A percentile compares a stretch with the other conserved stretches of the same genome.
Conservation (phyloP, 2,113 vertebrate genomes). For the Piprites chloris region DNA sequence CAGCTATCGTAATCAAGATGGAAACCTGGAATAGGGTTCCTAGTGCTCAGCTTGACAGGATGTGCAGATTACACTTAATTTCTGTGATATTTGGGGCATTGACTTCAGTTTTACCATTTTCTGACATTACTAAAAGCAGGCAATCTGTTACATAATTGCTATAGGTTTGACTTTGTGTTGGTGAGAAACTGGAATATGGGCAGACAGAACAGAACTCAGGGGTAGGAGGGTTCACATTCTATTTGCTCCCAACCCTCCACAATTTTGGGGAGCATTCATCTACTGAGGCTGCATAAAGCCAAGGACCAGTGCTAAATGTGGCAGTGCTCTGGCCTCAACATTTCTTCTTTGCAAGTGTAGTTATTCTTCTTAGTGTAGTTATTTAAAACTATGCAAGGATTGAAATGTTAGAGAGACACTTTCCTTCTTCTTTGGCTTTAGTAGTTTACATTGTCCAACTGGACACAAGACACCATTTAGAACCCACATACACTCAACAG, state of each 20-base stretch:
- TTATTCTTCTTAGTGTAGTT: too few species aligned
- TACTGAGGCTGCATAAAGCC: not conserved
- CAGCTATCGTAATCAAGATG: not conserved
- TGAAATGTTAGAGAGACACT: rapidly evolving
- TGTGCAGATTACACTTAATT: not conserved
- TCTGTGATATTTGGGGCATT: not conserved
- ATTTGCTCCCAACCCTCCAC: rapidly evolving
- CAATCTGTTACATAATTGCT: not conserved
- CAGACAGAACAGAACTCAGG: not conserved
- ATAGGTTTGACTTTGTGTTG: not conserved
- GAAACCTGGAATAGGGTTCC: not conserved
- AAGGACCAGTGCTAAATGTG: not conserved
- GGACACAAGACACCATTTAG: not conserved
- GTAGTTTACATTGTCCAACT: not conserved
- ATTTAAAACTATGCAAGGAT: not conserved
- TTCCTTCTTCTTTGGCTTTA: not conserved
- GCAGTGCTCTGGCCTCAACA: rapidly evolving
- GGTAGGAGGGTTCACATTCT: rapidly evolving
- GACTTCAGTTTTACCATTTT: not conserved
- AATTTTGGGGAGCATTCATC: not conserved
- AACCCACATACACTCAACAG: rapidly evolving
- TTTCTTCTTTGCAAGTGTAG: not conserved
- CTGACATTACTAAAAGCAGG: not conserved
- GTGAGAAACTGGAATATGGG: not conserved
- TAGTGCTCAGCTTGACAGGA: not conserved